These are phyloP conservation scores for Harlomillsia oculata DNA, from an alignment of 1,140 invertebrate species.

Conservation along the genomic window DNA sequence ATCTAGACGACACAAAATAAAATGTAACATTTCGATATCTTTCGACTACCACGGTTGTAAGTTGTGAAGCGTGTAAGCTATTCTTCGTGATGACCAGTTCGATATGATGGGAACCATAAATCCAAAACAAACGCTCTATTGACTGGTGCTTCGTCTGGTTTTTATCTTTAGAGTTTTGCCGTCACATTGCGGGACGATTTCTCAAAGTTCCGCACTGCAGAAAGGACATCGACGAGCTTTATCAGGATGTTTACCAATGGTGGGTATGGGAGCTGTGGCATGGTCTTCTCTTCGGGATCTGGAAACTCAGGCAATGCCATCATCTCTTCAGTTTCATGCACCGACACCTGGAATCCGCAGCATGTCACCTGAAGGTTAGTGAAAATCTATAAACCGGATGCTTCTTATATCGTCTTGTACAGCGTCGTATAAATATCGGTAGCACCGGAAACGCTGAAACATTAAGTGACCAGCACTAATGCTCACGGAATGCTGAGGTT, in stretches of 20 bases:
- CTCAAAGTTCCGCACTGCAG: conserved; percentile 23
- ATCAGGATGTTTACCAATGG: conserved; percentile 35
- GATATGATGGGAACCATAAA: too few relatives aligned
- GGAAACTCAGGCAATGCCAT: conserved; percentile 9
- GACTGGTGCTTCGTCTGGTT: neutral
- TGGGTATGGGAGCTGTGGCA: conserved; percentile 32
- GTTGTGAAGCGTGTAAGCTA: too few relatives aligned
- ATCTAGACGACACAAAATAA: too few relatives aligned
- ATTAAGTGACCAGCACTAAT: too few relatives aligned
- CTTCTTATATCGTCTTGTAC: too few relatives aligned
- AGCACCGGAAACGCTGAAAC: too few relatives aligned
- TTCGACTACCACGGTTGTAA: too few relatives aligned
- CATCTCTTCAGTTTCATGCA: neutral
- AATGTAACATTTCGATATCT: too few relatives aligned
- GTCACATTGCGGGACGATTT: conserved; percentile 11
- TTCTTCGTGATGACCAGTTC: too few relatives aligned
- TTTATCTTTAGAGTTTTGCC: conserved; percentile 7
- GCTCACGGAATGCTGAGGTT: too few relatives aligned
- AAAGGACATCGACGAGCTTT: conserved; percentile 34
- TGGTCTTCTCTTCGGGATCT: conserved; percentile 34
- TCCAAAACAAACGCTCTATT: neutral
- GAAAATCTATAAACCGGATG: too few relatives aligned
- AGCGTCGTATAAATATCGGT: too few relatives aligned
- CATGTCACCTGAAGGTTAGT: conserved; percentile 31
- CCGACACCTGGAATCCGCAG: conserved; percentile 11